Evolutionary conservation across 1,140 invertebrate genomes (phyloP), one percentile per base, ranked within the genome.

Genomic region (Babylonia areolata): DNA sequence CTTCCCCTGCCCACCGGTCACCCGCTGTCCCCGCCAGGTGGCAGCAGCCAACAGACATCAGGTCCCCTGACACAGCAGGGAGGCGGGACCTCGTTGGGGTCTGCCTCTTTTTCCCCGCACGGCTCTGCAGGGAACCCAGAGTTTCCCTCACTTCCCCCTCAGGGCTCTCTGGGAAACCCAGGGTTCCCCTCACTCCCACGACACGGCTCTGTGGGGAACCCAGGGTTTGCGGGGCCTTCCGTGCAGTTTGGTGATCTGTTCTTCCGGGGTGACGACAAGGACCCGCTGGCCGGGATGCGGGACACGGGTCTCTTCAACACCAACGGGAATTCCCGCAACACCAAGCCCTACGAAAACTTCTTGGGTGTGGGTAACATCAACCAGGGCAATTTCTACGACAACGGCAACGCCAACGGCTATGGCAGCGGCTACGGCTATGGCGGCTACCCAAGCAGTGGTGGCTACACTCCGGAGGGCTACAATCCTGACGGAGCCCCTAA

Each of bases 231-330:
- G 28, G 39, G 28, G 11, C 6, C 23, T 39, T 12, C 17, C 9
- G 39, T 20, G 9, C 77, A 42, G 28, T 39, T 79, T 3, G 77
- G 77, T 6, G 77, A 79, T 37, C 20, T 79, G 15, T 79, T 79
- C 77, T 79, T 79, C 42, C 77, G 31, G 11, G 77, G 77, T 3
- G 17, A 12, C 23, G 77, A 79, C 77, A 79, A 42, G 77, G 42
- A 79, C 77, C 77, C 77, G 42, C 17, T 39, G 28, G 77, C 77
- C 15, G 77, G n/a, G 15, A 12, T 79, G 37, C 77, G 28, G 42
- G 77, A 79, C 20, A 79, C 77, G 37, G 39, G 77, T 3, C 77
- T 79, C 9, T 79, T 79, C 77, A 39, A 79, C 37, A 42, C 37
- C 42, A 37, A 39, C 37, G 9, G 20, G 28, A 37, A 37, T 12